Evolutionary conservation across 2,888 invertebrate species (phyloP).

Genomic region (Agonopterix heracliana): DNA sequence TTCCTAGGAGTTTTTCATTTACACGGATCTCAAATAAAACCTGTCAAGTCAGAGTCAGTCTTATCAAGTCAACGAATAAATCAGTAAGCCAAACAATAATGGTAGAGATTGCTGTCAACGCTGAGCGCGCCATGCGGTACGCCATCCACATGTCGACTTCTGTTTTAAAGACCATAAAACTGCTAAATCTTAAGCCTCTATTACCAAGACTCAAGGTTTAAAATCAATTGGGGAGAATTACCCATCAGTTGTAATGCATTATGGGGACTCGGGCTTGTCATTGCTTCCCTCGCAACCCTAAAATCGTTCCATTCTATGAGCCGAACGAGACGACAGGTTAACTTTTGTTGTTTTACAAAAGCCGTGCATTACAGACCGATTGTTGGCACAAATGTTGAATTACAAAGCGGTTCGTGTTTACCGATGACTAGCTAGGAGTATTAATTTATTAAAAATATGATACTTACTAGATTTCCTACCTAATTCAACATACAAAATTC

Average conservation of each 20-base stretch:
- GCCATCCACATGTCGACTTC: constrained; percentile 67
- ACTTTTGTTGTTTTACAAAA: constrained; percentile 71
- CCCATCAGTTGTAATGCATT: background rate
- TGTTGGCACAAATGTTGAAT: constrained; percentile 74
- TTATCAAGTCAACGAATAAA: constrained; percentile 13
- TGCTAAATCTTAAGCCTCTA: background rate
- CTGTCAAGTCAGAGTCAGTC: constrained; percentile 22
- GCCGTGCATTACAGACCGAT: constrained; percentile 68
- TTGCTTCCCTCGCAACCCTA: constrained; percentile 73
- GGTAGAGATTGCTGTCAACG: constrained; percentile 25
- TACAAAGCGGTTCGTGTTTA: constrained; percentile 64
- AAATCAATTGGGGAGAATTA: background rate
- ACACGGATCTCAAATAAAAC: too few relatives aligned
- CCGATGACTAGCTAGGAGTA: constrained; percentile 48
- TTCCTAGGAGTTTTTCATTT: background rate
- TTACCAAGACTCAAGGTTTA: background rate
- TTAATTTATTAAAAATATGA: constrained; percentile 19
- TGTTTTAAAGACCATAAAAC: constrained; percentile 12
- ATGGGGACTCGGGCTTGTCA: constrained; percentile 45
- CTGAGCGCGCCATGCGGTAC: constrained; percentile 64
- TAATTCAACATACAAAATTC: constrained; percentile 13
- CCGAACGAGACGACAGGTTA: constrained; percentile 71
- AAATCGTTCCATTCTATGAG: constrained; percentile 66
- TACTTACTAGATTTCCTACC: constrained; percentile 2
- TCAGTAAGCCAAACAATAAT: constrained; percentile 48